These are phyloP conservation scores for Chrysolina oricalcia DNA, from an alignment of 2,888 invertebrate genomes.

Conservation along the genomic window DNA sequence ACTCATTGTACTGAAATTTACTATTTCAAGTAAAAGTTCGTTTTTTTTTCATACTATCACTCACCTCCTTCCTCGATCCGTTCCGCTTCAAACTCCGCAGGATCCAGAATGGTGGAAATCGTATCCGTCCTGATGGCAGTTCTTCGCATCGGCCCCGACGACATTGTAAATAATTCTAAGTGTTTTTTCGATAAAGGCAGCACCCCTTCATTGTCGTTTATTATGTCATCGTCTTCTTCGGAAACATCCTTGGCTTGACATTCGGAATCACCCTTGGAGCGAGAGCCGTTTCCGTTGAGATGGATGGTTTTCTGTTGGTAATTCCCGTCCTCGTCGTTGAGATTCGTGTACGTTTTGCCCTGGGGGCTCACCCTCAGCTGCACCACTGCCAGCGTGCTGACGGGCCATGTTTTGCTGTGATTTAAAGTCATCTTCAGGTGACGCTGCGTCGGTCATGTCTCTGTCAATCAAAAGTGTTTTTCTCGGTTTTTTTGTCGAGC, in stretches of 20 bases:
- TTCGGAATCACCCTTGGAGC: background rate
- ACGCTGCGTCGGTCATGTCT: conserved; percentile 40
- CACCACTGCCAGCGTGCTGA: conserved; percentile 70
- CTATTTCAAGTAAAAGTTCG: too few relatives aligned
- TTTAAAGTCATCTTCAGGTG: conserved; percentile 65
- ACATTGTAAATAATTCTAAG: conserved; percentile 65
- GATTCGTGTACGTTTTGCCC: conserved; percentile 68
- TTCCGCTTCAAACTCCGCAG: conserved; percentile 62
- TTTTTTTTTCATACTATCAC: conserved; percentile 30
- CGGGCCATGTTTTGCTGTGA: conserved; percentile 72
- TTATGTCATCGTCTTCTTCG: conserved; percentile 13
- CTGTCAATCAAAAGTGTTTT: conserved; percentile 29
- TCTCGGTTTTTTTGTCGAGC: background rate
- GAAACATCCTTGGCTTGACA: conserved; percentile 2
- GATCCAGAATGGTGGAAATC: conserved; percentile 68
- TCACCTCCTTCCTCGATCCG: conserved; percentile 57
- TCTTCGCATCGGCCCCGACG: conserved; percentile 50
- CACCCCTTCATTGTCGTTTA: conserved; percentile 53
- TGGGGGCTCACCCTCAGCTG: conserved; percentile 69
- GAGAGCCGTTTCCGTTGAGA: background rate
- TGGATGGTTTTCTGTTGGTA: conserved; percentile 22
- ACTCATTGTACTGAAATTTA: too few relatives aligned
- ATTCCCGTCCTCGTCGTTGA: conserved; percentile 56
- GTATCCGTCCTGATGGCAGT: conserved; percentile 68
- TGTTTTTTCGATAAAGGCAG: conserved; percentile 64